A percentile compares a stretch with the other conserved stretches of the same genome.
Conservation (phyloP, 2,888 invertebrate genomes). For the Folsomia candida region DNA sequence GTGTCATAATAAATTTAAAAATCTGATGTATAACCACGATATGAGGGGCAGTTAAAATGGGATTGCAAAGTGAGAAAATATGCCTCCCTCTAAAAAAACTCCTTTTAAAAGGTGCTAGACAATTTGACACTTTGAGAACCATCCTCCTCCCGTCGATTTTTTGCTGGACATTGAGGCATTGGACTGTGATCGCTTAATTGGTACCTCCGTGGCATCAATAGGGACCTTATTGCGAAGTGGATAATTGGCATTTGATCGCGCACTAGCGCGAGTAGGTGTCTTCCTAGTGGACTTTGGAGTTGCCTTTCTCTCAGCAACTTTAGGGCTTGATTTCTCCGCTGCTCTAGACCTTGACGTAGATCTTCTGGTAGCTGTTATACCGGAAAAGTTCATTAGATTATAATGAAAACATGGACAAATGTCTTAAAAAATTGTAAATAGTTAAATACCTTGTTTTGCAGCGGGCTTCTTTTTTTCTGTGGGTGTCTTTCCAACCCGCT, state of each 20-base stretch:
- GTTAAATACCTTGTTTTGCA: background rate
- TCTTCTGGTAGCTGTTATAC: background rate
- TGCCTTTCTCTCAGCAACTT: background rate
- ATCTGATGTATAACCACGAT: no score
- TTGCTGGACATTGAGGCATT: constrained; percentile 2
- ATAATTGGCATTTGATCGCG: background rate
- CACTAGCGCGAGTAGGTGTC: constrained; percentile 13
- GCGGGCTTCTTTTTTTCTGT: constrained; percentile 6
- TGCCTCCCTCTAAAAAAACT: no score
- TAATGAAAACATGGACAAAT: no score
- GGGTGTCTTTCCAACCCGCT: constrained; percentile 34
- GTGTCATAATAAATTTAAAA: no score
- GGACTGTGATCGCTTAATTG: background rate
- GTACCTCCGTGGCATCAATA: background rate
- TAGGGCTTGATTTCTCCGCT: background rate
- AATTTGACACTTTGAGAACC: constrained; percentile 42
- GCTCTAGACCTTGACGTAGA: background rate
- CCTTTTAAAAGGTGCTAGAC: constrained; percentile 17
- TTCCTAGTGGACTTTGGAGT: constrained; percentile 6
- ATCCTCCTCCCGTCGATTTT: constrained; percentile 31
- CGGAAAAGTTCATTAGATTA: no score
- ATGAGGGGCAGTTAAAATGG: no score
- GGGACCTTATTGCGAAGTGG: background rate
- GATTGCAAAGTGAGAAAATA: no score
- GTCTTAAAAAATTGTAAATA: no score